phyloP scores from a whole-genome alignment of 2,888 invertebrate genomes.

The Pristionchus maxplancki region DNA sequence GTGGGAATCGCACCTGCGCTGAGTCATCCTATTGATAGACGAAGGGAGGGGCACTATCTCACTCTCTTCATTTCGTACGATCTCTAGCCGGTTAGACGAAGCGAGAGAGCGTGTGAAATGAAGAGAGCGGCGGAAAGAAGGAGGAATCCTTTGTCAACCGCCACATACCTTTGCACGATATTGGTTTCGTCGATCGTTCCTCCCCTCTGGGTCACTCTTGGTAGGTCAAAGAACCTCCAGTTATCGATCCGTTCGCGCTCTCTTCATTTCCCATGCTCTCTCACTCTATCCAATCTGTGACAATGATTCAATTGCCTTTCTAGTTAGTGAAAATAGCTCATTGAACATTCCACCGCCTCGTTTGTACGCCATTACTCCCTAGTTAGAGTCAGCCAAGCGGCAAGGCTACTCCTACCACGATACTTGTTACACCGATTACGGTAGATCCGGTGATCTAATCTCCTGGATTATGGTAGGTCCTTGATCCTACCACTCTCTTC shows the following conservation, averaged over 20 bases:
- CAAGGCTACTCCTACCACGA: too few species aligned
- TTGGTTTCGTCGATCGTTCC: neutral
- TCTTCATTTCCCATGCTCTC: too few species aligned
- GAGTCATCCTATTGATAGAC: constrained; percentile 10
- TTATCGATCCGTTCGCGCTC: too few species aligned
- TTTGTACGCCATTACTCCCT: too few species aligned
- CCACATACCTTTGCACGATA: neutral
- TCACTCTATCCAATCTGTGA: neutral
- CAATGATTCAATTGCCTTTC: neutral
- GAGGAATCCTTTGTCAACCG: constrained; percentile 9
- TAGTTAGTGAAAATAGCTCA: neutral
- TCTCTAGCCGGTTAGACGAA: neutral
- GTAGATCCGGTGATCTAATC: neutral
- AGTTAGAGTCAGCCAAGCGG: too few species aligned
- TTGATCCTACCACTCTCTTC: neutral
- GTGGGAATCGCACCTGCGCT: constrained; percentile 1
- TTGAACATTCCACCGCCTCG: too few species aligned
- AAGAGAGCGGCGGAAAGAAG: neutral
- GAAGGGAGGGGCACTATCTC: neutral
- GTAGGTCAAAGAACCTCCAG: neutral
- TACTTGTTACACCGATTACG: neutral
- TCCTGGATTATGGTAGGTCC: neutral
- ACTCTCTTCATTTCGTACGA: neutral
- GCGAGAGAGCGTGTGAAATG: neutral
- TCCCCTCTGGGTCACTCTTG: neutral